These are phyloP conservation scores for Podarcis cretensis DNA, from an alignment of 2,113 vertebrate species.

Conservation along the genomic window DNA sequence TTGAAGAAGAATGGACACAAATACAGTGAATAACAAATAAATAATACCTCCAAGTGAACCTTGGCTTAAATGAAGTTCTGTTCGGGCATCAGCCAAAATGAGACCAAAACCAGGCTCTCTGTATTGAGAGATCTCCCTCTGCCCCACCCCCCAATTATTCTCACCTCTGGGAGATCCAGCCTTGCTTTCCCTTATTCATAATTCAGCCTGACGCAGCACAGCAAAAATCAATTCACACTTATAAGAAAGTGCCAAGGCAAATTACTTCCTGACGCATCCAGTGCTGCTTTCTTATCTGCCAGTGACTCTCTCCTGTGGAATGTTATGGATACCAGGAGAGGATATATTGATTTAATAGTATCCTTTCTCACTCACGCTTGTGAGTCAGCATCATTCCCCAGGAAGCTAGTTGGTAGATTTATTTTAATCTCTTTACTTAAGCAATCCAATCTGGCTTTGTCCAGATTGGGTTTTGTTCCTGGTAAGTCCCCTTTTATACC, in stretches of 20 bases:
- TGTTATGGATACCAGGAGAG: too few species aligned
- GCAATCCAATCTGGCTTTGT: too few species aligned
- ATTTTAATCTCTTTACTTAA: too few species aligned
- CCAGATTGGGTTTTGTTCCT: too few species aligned
- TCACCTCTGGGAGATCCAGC: conserved; percentile 16
- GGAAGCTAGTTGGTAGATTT: too few species aligned
- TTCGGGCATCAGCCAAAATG: background rate
- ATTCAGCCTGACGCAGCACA: conserved; percentile 68
- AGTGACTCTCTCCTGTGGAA: conserved; percentile 7
- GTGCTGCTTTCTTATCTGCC: conserved; percentile 45
- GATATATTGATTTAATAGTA: too few species aligned
- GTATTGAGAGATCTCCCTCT: background rate
- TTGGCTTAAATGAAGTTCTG: background rate
- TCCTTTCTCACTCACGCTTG: too few species aligned
- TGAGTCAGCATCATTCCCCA: too few species aligned
- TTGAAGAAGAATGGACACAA: too few species aligned
- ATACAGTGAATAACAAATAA: too few species aligned
- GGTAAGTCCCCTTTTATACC: too few species aligned
- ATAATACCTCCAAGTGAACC: background rate
- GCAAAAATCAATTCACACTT: conserved; percentile 73
- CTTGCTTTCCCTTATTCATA: conserved; percentile 56
- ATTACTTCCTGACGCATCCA: conserved; percentile 62
- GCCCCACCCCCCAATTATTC: fast-evolving
- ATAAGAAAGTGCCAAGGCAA: conserved; percentile 71
- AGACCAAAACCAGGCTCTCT: background rate